Evolutionary conservation across 1,140 invertebrate species (phyloP), one percentile per base, ranked within the genome.

Genomic region (Drosophila ananassae): DNA sequence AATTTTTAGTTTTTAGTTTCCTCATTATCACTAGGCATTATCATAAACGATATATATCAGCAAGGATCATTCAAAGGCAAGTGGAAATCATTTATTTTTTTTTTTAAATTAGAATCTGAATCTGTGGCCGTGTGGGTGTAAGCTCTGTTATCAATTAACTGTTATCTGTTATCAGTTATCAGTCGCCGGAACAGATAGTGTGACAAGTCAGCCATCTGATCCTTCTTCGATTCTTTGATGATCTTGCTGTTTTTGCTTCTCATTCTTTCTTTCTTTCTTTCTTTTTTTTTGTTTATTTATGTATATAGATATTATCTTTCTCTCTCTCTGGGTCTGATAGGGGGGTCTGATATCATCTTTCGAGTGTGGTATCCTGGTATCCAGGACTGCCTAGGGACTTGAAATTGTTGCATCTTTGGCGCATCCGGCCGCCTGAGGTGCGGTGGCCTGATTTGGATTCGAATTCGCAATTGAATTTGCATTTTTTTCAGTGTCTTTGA

Each of bases 401-500:
- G 66, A 57, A 72, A 71, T 79, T 77, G 61, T 77, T 77, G 55
- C 89, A 64, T 81, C 82, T 72, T 81, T 82, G 57, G 67, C 68
- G 59, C 72, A 73, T 79, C 53, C 89, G 61, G 76, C 73, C 74
- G 30, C 30, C 30, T 84, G 77, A 61, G 59, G 68, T 68, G 75
- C 75, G 63, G 66, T 77, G 69, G 71, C 34, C 34, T 37, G 34
- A 37, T 37, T 37, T 12, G 34, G 41, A 17, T 7, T 44, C 39
- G n/a, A 4, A n/a, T 41, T 83, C 73, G 75, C 66, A 79, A 74
- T 90, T 79, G 78, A 75, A 78, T 77, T 90, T 77, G 78, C 74
- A 72, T 85, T 80, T 90, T 77, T 84, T 32, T 72, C 63, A 84
- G 85, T 90, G 69, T 87, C 63, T 89, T 90, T 90, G 72, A 17